These are phyloP conservation scores for Sclerodermus sp. DNA, from an alignment of 2,888 invertebrate genomes.

Conservation along the genomic window DNA sequence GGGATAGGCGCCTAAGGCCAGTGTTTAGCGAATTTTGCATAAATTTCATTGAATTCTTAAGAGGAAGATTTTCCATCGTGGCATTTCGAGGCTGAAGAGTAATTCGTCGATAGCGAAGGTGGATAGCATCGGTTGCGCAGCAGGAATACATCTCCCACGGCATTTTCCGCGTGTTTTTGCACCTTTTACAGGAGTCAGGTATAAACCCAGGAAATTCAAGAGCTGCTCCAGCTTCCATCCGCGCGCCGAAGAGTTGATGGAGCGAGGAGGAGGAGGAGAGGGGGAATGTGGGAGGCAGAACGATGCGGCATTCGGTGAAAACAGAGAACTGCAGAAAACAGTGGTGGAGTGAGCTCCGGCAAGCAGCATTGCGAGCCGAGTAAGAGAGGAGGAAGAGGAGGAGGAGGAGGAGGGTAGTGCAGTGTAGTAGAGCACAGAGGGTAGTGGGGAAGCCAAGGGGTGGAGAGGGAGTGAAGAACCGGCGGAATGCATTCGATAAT, in stretches of 20 bases:
- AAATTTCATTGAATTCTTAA: too few species aligned
- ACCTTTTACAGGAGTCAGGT: conserved; percentile 8
- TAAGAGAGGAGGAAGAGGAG: background rate
- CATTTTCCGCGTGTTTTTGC: background rate
- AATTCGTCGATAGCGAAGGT: too few species aligned
- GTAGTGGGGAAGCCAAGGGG: background rate
- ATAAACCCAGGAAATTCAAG: conserved; percentile 18
- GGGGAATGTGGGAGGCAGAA: background rate
- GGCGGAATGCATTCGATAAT: conserved; percentile 47
- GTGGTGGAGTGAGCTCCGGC: background rate
- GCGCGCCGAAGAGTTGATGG: background rate
- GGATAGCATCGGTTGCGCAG: too few species aligned
- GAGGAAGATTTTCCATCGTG: background rate
- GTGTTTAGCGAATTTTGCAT: too few species aligned
- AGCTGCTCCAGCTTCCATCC: background rate
- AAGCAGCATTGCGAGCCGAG: too few species aligned
- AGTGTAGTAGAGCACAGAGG: background rate
- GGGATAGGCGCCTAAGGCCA: too few species aligned
- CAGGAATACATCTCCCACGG: too few species aligned
- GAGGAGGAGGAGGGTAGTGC: background rate
- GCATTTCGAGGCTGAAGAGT: background rate
- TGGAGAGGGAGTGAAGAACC: conserved; percentile 17
- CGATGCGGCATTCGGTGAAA: too few species aligned
- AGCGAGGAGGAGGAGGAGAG: background rate
- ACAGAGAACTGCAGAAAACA: too few species aligned